phyloP scores from a whole-genome alignment of 2,113 vertebrate species.

The Cyanoderma ruficeps region DNA sequence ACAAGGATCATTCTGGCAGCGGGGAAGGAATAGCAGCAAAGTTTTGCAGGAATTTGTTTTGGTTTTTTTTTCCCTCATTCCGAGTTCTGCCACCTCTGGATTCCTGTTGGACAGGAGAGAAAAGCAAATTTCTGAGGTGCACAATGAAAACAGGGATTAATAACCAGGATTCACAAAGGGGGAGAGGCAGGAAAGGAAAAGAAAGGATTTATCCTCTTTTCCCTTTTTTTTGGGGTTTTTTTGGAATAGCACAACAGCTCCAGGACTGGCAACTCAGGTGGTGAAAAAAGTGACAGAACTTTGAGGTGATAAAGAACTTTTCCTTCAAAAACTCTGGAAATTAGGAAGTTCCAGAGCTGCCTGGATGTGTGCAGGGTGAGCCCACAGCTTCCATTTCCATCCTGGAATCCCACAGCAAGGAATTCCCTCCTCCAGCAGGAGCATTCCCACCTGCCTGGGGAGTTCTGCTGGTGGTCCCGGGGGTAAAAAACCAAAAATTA shows the following conservation, averaged over 20 bases:
- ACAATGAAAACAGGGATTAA: not conserved
- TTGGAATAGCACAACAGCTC: not conserved
- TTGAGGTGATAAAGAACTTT: not conserved
- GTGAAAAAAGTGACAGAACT: not conserved
- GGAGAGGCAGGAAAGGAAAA: not conserved
- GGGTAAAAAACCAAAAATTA: not conserved
- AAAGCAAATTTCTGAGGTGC: not conserved
- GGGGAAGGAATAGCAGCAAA: not conserved
- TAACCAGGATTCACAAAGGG: not conserved
- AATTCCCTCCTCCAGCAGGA: not conserved
- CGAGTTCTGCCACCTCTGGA: not conserved
- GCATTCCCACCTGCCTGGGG: not conserved
- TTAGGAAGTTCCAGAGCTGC: not conserved
- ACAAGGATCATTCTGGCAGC: not conserved
- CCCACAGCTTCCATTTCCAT: not conserved
- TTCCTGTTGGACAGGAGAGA: not conserved
- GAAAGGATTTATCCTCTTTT: not conserved
- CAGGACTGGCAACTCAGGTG: not conserved
- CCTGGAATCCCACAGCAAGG: not conserved
- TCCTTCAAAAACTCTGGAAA: not conserved
- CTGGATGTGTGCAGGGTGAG: not conserved
- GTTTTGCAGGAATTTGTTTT: not conserved
- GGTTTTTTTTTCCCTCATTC: not conserved
- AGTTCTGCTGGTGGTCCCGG: no score
- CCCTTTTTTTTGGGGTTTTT: not conserved